phyloP scores from a whole-genome alignment of 2,888 invertebrate genomes.

The Tholera decimalis region DNA sequence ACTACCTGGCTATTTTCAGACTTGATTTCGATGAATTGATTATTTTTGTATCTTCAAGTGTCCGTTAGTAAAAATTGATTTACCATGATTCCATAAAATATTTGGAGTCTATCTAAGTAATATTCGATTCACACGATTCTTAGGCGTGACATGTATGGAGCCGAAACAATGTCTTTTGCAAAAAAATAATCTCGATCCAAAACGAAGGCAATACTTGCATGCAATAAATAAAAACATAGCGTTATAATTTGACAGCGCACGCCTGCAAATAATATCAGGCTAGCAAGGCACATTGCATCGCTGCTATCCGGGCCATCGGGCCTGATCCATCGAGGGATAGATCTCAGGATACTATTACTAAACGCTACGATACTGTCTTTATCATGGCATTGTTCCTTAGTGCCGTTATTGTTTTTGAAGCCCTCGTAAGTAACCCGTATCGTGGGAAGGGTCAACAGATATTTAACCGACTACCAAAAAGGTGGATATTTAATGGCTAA shows the following conservation, averaged over 20 bases:
- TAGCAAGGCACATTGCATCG: constrained; percentile 48
- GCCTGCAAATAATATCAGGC: constrained; percentile 56
- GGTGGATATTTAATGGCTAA: too few relatives aligned
- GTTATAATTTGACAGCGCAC: constrained; percentile 55
- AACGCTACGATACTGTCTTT: constrained; percentile 37
- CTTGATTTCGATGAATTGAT: too few relatives aligned
- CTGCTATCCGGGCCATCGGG: constrained; percentile 52
- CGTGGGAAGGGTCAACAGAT: constrained; percentile 29
- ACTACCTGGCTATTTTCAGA: too few relatives aligned
- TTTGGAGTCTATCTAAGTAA: too few relatives aligned
- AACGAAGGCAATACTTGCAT: constrained; percentile 22
- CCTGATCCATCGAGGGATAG: constrained; percentile 45
- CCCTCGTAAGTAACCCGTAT: neutral
- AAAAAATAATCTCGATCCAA: neutral
- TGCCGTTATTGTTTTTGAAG: constrained; percentile 30
- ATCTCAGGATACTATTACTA: constrained; percentile 47
- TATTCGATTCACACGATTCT: too few relatives aligned
- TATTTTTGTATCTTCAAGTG: too few relatives aligned
- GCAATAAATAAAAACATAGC: constrained; percentile 52
- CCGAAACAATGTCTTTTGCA: too few relatives aligned
- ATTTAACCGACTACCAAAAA: too few relatives aligned
- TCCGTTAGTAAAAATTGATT: too few relatives aligned
- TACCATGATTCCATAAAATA: too few relatives aligned
- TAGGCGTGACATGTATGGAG: too few relatives aligned
- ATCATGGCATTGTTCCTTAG: constrained; percentile 41